Conservation (phyloP, 2,113 vertebrate species). For the Oenanthe melanoleuca region DNA sequence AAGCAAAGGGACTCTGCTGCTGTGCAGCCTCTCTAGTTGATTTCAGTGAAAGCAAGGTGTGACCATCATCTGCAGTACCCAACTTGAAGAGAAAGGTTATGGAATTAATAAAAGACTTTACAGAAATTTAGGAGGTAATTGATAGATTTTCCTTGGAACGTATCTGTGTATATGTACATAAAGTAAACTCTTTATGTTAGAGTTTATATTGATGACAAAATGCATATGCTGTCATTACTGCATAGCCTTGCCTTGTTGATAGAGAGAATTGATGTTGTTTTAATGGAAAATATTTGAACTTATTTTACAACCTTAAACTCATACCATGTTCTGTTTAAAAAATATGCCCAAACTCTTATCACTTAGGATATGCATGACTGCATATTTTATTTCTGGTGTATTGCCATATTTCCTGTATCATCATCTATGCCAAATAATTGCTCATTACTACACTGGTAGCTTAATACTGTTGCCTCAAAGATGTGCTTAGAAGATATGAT, state of each 20-base stretch:
- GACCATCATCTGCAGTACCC: not conserved
- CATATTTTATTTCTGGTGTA: constrained; percentile 6
- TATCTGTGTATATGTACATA: not conserved
- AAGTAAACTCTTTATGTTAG: not conserved
- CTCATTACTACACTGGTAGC: constrained; percentile 41
- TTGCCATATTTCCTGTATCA: constrained; percentile 1
- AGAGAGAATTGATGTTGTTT: not conserved
- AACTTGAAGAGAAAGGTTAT: not conserved
- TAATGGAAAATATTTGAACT: constrained; percentile 31
- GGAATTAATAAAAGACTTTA: not conserved
- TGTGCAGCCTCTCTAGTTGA: rapidly evolving
- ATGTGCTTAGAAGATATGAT: not conserved
- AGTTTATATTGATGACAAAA: not conserved
- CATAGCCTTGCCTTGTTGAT: not conserved
- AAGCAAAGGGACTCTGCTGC: not conserved
- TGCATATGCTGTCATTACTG: not conserved
- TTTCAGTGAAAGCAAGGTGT: not conserved
- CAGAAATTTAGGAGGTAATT: not conserved
- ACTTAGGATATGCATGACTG: not conserved
- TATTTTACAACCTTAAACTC: constrained; percentile 26
- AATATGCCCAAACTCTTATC: not conserved
- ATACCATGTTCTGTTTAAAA: constrained; percentile 12
- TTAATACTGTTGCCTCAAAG: constrained; percentile 2
- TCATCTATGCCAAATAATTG: constrained; percentile 41
- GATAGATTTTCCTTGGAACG: not conserved